These are phyloP conservation scores for Trichogramma pretiosum DNA, from an alignment of 1,140 invertebrate species.

Conservation along the genomic window DNA sequence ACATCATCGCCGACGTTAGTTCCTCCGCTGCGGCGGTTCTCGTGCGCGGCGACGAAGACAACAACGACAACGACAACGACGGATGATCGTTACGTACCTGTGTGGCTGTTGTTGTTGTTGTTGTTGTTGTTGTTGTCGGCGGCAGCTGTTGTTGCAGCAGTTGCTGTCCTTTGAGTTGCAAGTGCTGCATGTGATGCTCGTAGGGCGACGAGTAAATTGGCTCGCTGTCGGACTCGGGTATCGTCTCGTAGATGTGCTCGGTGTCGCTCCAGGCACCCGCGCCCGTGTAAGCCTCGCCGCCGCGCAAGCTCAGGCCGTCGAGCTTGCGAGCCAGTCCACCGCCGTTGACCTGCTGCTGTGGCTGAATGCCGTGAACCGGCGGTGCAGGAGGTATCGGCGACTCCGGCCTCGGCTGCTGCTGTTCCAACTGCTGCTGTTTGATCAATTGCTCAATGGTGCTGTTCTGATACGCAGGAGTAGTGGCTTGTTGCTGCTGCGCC, in stretches of 20 bases:
- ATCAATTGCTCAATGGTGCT: slow-evolving; percentile 48
- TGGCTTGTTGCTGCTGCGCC: slow-evolving; percentile 24
- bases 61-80: background rate
- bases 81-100: slow-evolving; percentile 8
- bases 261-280: slow-evolving; percentile 43
- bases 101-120: slow-evolving; percentile 17
- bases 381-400: slow-evolving; percentile 24
- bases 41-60: background rate
- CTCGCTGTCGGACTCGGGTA: slow-evolving; percentile 57
- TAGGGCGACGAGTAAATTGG: slow-evolving; percentile 61
- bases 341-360: slow-evolving; percentile 7
- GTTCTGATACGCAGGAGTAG: slow-evolving; percentile 46
- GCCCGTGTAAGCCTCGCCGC: slow-evolving; percentile 32
- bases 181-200: slow-evolving; percentile 43
- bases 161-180: too few species aligned
- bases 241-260: slow-evolving; percentile 63
- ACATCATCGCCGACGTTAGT: too few species aligned
- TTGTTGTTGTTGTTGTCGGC: too few species aligned
- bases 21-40: slow-evolving; percentile 23
- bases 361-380: slow-evolving; percentile 23
- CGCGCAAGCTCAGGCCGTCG: slow-evolving; percentile 27
- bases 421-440: slow-evolving; percentile 38
- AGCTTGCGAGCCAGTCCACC: too few species aligned
- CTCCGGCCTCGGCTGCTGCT: slow-evolving; percentile 21
- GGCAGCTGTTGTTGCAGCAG: slow-evolving; percentile 20